Conservation (phyloP, 2,797 vertebrate genomes). For the Trematocara caparti region DNA sequence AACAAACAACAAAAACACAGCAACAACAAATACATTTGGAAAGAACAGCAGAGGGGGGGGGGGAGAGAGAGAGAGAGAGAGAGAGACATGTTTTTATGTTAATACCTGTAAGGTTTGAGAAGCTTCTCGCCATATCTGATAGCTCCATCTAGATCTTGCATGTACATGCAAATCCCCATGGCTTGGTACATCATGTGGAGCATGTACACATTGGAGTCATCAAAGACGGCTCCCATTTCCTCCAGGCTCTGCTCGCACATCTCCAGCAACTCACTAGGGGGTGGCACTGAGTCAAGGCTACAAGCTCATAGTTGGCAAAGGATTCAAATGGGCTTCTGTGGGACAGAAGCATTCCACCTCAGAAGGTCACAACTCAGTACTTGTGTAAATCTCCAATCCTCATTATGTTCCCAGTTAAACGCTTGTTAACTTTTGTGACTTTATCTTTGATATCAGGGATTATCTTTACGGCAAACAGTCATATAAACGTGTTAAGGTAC, state of each 20-base stretch:
- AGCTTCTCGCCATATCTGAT: constrained; percentile 89
- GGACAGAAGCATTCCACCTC: neutral
- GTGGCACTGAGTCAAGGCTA: constrained; percentile 83
- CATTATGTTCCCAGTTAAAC: neutral
- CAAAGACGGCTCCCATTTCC: constrained; percentile 88
- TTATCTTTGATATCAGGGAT: neutral
- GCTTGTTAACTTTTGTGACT: neutral
- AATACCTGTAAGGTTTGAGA: constrained; percentile 87
- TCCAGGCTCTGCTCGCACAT: constrained; percentile 93
- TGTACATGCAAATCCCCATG: constrained; percentile 92
- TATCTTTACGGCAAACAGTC: rapidly evolving
- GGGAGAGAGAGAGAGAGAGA: no score
- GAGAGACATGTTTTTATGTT: neutral
- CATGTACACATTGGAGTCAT: constrained; percentile 91
- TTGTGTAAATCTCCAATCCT: neutral
- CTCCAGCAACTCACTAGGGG: constrained; percentile 89
- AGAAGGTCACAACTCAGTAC: neutral
- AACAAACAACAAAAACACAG: neutral
- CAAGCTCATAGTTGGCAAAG: neutral
- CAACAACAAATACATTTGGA: neutral
- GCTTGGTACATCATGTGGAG: constrained; percentile 98
- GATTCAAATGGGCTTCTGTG: neutral
- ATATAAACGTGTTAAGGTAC: neutral
- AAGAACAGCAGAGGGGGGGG: neutral
- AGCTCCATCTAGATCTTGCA: constrained; percentile 78